A percentile compares a stretch with the other conserved stretches of the same genome.
Evolutionary conservation across 2,888 invertebrate genomes (phyloP).

Genomic region (Athrips mouffetella): DNA sequence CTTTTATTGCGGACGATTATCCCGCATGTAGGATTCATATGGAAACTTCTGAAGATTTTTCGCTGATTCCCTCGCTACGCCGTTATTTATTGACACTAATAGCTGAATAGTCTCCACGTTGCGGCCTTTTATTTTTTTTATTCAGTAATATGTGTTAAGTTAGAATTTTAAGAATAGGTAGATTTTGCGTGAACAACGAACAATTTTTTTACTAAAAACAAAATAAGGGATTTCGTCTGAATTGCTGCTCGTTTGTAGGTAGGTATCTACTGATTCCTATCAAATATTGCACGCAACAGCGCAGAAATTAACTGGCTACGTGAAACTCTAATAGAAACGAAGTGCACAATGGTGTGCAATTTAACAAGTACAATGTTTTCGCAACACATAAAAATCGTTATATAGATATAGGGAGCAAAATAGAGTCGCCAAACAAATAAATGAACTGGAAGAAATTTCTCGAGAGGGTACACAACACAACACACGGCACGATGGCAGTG

Average conservation of each 20-base stretch:
- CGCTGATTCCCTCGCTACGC: constrained; percentile 26
- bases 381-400: constrained; percentile 47
- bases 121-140: no score
- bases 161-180: background rate
- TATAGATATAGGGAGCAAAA: constrained; percentile 49
- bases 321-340: constrained; percentile 7
- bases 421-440: constrained; percentile 65
- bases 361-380: constrained; percentile 30
- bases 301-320: constrained; percentile 13
- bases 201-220: background rate
- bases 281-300: constrained; percentile 17
- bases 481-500: constrained; percentile 43
- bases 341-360: constrained; percentile 1
- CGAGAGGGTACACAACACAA: constrained; percentile 62
- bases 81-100: constrained; percentile 2
- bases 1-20: constrained; percentile 54
- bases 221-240: background rate
- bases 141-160: background rate
- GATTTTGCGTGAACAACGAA: background rate
- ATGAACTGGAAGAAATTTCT: constrained; percentile 71
- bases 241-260: constrained; percentile 13
- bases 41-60: constrained; percentile 35
- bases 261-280: constrained; percentile 16
- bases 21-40: constrained; percentile 35
- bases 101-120: background rate